Evolutionary conservation across 1,140 invertebrate genomes (phyloP).

Genomic region (Telenomus remus): DNA sequence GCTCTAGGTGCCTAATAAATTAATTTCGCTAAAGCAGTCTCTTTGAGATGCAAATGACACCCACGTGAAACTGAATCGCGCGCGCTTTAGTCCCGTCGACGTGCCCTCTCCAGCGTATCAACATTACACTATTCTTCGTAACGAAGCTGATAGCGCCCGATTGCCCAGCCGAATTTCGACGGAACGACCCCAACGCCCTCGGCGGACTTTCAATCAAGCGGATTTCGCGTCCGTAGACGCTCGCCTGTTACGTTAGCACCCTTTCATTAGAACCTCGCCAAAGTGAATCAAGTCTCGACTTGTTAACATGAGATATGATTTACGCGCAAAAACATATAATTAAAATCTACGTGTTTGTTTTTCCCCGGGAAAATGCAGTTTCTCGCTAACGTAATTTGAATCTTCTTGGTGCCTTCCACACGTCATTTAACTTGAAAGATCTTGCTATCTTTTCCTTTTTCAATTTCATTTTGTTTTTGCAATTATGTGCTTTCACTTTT

Average conservation of each 20-base stretch:
- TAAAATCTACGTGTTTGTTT: slow-evolving; percentile 5
- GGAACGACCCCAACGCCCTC: neutral
- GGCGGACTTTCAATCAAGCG: slow-evolving; percentile 20
- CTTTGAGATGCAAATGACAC: slow-evolving; percentile 56
- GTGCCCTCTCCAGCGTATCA: slow-evolving; percentile 11
- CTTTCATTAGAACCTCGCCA: slow-evolving; percentile 21
- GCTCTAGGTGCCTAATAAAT: slow-evolving; percentile 43
- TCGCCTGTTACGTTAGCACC: slow-evolving; percentile 21
- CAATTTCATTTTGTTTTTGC: too few species aligned
- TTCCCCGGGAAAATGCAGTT: neutral
- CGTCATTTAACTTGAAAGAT: too few species aligned
- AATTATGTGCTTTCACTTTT: too few species aligned
- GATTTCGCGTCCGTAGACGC: slow-evolving; percentile 14
- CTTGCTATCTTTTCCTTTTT: too few species aligned
- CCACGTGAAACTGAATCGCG: slow-evolving; percentile 26
- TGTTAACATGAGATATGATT: slow-evolving; percentile 19
- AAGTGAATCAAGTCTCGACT: slow-evolving; percentile 17
- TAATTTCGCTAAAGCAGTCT: slow-evolving; percentile 41
- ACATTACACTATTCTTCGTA: slow-evolving; percentile 45
- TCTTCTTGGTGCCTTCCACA: too few species aligned
- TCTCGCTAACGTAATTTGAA: too few species aligned
- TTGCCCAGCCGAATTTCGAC: too few species aligned
- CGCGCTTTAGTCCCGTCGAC: slow-evolving; percentile 24
- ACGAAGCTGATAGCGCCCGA: slow-evolving; percentile 5
- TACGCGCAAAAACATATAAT: slow-evolving; percentile 13